These are phyloP conservation scores for Lagenorhynchus albirostris DNA, from an alignment of 2,113 vertebrate genomes.

Conservation along the genomic window DNA sequence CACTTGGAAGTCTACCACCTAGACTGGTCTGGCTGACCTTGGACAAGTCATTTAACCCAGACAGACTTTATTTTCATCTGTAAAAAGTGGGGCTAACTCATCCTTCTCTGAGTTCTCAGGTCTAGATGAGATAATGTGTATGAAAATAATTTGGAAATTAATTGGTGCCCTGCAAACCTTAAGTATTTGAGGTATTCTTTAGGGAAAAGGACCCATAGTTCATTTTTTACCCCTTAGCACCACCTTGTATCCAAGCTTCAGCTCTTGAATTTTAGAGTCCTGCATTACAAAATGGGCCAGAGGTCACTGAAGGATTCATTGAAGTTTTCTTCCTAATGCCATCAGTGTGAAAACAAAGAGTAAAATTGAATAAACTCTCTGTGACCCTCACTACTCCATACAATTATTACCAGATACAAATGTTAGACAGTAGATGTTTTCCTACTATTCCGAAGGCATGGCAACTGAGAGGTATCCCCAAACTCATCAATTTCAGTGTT, in stretches of 20 bases:
- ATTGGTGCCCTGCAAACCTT: background rate
- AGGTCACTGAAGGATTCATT: background rate
- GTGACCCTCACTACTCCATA: background rate
- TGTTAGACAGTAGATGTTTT: background rate
- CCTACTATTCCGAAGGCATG: background rate
- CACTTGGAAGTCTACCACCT: background rate
- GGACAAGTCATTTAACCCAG: slow-evolving; percentile 39
- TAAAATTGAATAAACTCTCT: background rate
- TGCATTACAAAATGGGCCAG: background rate
- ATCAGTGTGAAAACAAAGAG: background rate
- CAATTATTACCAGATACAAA: background rate
- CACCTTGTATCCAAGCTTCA: slow-evolving; percentile 66
- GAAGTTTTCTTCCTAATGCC: background rate
- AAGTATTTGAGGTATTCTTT: background rate
- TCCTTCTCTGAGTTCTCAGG: background rate
- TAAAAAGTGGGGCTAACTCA: background rate
- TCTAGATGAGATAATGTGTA: background rate
- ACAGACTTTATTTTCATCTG: background rate
- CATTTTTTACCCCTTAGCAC: slow-evolving; percentile 69
- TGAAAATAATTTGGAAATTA: background rate
- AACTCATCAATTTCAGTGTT: background rate
- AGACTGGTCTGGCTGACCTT: background rate
- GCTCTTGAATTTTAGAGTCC: background rate
- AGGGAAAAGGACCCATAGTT: slow-evolving; percentile 19
- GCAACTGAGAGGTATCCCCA: background rate